These are phyloP conservation scores for Orchesella cincta DNA, from an alignment of 1,140 invertebrate species.

Conservation along the genomic window DNA sequence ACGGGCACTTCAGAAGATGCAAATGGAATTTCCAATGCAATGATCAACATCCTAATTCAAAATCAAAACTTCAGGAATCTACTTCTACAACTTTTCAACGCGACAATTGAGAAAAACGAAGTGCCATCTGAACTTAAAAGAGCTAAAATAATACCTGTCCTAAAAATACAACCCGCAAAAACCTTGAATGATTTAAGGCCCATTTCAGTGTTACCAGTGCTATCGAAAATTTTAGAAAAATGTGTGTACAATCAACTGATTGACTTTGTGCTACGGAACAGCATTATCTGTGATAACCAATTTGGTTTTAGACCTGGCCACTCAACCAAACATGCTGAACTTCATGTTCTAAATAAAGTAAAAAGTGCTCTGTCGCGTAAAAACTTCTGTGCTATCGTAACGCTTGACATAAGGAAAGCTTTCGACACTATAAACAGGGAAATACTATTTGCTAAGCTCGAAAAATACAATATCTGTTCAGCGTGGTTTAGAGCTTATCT, in stretches of 20 bases:
- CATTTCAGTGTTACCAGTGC: background rate
- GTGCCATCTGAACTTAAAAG: background rate
- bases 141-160: background rate
- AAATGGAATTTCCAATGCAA: background rate
- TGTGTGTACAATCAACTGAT: background rate
- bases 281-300: conserved; percentile 13
- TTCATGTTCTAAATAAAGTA: background rate
- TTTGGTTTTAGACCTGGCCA: conserved; percentile 34
- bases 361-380: background rate
- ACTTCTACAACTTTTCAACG: background rate
- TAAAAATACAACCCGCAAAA: background rate
- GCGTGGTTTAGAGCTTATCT: conserved; percentile 28
- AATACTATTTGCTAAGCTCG: conserved; percentile 20
- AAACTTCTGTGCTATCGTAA: conserved; percentile 16
- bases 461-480: conserved; percentile 12
- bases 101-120: background rate
- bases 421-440: conserved; percentile 27
- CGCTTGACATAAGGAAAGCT: conserved; percentile 33
- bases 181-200: background rate
- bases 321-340: conserved; percentile 21
- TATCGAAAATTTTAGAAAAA: conserved; percentile 6
- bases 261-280: background rate
- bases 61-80: background rate
- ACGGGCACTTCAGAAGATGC: background rate
- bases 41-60: background rate